These are phyloP conservation scores for Pachyseris speciosa DNA, from an alignment of 64 coral and sea anemone genomes.

Conservation along the genomic window DNA sequence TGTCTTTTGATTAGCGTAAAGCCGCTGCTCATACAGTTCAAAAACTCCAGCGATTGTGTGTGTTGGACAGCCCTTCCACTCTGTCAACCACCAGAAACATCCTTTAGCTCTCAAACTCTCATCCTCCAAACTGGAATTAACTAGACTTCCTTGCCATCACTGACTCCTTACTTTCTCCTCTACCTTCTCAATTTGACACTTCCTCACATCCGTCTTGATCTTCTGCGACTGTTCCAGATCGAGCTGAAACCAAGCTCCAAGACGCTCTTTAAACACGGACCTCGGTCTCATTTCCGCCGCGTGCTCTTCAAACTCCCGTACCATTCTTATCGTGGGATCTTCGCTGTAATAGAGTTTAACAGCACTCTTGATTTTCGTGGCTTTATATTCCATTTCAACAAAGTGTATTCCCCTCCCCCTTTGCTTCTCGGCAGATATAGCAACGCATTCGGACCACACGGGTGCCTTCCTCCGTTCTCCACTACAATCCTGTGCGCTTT, in stretches of 20 bases:
- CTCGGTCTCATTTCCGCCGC: background rate
- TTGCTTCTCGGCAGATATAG: constrained; percentile 7
- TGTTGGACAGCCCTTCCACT: background rate
- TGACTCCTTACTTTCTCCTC: background rate
- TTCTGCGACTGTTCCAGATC: background rate
- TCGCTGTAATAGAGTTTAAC: background rate
- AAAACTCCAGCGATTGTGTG: background rate
- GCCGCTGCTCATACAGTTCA: background rate
- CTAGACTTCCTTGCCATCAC: background rate
- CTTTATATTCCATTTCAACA: constrained; percentile 33
- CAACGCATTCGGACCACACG: background rate
- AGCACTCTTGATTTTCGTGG: constrained; percentile 25
- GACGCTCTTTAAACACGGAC: constrained; percentile 28
- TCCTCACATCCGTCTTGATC: background rate
- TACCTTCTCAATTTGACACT: background rate
- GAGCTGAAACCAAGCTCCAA: background rate
- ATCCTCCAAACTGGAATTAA: background rate
- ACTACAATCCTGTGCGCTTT: constrained; percentile 1
- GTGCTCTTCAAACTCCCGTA: constrained; percentile 17
- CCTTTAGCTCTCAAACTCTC: background rate
- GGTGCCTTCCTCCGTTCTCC: constrained; percentile 20
- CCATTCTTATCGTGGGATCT: background rate
- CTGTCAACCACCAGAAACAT: background rate
- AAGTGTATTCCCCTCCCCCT: constrained; percentile 11
- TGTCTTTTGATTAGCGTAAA: too few species aligned